phyloP scores from a whole-genome alignment of 1,140 invertebrate genomes.

The Anastrepha ludens region DNA sequence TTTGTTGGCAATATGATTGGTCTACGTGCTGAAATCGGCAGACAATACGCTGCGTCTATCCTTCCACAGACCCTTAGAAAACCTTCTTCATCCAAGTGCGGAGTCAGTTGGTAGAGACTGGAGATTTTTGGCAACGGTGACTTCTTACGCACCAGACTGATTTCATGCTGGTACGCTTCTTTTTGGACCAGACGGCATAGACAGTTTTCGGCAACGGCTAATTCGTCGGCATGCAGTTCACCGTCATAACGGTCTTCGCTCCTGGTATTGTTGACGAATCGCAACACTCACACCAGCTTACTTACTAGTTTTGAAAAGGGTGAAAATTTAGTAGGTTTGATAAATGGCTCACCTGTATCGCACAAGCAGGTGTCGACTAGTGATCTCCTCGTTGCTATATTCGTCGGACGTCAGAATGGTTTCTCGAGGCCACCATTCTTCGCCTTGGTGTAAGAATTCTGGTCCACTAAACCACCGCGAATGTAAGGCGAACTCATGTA shows the following conservation, averaged over 20 bases:
- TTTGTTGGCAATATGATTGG: constrained; percentile 5
- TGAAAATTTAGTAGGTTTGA: constrained; percentile 17
- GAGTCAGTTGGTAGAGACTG: not conserved
- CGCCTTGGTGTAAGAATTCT: constrained; percentile 54
- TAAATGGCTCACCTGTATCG: not conserved
- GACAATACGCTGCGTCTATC: constrained; percentile 7
- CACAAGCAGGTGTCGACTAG: not conserved
- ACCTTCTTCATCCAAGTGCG: constrained; percentile 35
- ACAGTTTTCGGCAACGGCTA: not conserved
- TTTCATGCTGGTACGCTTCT: constrained; percentile 11
- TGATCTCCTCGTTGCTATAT: not conserved
- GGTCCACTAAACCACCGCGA: constrained; percentile 59
- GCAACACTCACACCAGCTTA: constrained; percentile 1
- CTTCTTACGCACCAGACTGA: not conserved
- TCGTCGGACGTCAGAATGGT: not conserved
- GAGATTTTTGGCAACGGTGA: not conserved
- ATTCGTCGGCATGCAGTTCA: constrained; percentile 17
- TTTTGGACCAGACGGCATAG: constrained; percentile 33
- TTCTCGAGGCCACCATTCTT: not conserved
- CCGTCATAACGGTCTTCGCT: no score
- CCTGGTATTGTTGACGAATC: constrained; percentile 7
- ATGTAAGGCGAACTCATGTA: not conserved
- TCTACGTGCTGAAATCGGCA: not conserved
- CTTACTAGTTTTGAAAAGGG: constrained; percentile 6
- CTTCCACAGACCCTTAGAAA: not conserved